Base-by-base conservation (phyloP, 2,113 vertebrate species). In the Cheirogaleus medius region DNA sequence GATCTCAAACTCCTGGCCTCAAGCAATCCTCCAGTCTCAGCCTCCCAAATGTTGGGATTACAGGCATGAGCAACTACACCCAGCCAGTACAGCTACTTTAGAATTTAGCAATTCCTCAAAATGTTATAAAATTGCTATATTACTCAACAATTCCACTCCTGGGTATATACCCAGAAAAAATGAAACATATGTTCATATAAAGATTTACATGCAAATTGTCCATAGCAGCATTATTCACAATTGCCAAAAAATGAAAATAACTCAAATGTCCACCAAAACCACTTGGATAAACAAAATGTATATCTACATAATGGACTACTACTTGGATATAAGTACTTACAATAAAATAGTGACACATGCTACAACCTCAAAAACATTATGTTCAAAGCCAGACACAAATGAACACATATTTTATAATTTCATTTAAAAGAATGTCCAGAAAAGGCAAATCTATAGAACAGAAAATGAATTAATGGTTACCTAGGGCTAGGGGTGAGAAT, bases 401-500 rank as follows among this genome's bases (percentile, higher is more conserved):
- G 39, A 87, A 74, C 78, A 68, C 3, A 66, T 15, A 91, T 54
- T 94, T 83, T 94, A 76, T 56, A 25, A 90, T 56, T 56, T 8
- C 54, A 56, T 44, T 76, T 71, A 39, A 39, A 60, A 8, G n/a
- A 71, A 49, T 81, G 34, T 49, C 54, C 76, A 88, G 34, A 69
- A 73, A 84, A 84, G 47, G 49, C 34, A 94, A 63, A 88, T n/a
- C 85, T 73, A 77, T 25, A 63, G 47, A 90, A 88, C 64, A 94
- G 42, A 68, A 68, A 69, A 93, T 37, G 17, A 49, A 94, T 77
- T 47, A 77, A 94, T 84, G 39, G 47, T 13, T 78, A 34, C n/a
- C 21, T 14, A 81, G 54, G 25, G 27, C 34, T 88, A 20, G 9
- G 8, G 39, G 29, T 54, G 29, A 88, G 39, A 58, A 89, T 39